Percentiles rank a stretch among this genome's conserved stretches.
Evolutionary conservation across 1,140 invertebrate species (phyloP).

Genomic region (Homarus americanus): DNA sequence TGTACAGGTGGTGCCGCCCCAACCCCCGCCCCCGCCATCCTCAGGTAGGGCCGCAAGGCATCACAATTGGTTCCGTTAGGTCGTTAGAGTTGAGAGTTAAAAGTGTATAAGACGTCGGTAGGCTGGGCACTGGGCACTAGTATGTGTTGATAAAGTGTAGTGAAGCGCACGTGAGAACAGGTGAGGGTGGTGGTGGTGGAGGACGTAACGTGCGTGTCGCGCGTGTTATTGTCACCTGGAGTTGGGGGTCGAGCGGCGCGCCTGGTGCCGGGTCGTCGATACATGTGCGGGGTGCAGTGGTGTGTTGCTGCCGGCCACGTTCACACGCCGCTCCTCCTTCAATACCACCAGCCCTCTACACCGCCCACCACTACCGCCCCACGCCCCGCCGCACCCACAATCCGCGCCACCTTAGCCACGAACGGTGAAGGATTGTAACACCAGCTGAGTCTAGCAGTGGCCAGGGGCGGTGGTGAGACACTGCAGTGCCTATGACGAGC

Average conservation of each 20-base stretch:
- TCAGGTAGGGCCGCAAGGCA: too few relatives aligned
- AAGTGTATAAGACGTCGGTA: too few relatives aligned
- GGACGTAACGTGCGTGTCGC: background rate
- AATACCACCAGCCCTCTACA: background rate
- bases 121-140: too few relatives aligned
- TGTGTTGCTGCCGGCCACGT: conserved; percentile 10
- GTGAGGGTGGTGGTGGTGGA: background rate
- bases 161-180: background rate
- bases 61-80: too few relatives aligned
- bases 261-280: conserved; percentile 28
- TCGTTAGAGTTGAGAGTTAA: too few relatives aligned
- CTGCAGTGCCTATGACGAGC: too few relatives aligned
- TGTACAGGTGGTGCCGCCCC: too few relatives aligned
- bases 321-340: background rate
- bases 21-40: too few relatives aligned
- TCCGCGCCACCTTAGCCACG: background rate
- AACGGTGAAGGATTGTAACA: background rate
- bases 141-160: background rate
- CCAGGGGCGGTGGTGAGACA: background rate
- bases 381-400: background rate
- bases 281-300: conserved; percentile 43
- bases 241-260: background rate
- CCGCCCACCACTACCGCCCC: background rate
- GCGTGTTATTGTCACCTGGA: conserved; percentile 22
- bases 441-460: background rate